phyloP scores from a whole-genome alignment of 2,797 vertebrate genomes.

The Buceros bicornis region DNA sequence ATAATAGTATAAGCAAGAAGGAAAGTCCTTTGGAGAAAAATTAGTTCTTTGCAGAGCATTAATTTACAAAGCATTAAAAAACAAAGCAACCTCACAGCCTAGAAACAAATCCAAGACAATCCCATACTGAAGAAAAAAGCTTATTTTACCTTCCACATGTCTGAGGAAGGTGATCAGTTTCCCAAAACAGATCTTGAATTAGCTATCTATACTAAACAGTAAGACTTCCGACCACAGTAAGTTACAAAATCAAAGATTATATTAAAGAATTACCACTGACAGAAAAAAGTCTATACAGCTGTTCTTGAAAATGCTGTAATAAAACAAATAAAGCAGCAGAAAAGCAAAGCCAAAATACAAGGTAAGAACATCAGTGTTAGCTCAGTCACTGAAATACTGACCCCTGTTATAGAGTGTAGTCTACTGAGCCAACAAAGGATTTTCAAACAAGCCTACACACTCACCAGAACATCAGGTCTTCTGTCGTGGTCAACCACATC shows the following conservation, averaged over 20 bases:
- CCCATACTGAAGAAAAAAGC: neutral
- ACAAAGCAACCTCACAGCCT: neutral
- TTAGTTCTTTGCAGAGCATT: neutral
- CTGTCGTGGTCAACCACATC: slow-evolving; percentile 90
- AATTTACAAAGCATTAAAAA: neutral
- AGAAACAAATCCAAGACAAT: neutral
- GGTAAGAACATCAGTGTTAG: neutral
- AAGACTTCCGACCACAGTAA: neutral
- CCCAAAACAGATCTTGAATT: neutral
- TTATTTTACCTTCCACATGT: neutral
- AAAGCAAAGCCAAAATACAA: neutral
- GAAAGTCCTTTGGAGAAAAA: neutral
- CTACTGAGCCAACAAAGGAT: neutral
- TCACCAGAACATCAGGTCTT: slow-evolving; percentile 85
- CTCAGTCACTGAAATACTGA: neutral
- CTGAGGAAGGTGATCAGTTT: neutral
- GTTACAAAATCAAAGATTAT: neutral
- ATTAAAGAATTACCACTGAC: neutral
- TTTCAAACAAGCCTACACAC: slow-evolving; percentile 66
- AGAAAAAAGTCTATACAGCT: neutral
- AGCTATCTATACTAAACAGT: neutral
- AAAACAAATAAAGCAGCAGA: neutral
- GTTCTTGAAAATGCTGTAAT: neutral
- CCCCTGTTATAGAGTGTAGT: neutral
- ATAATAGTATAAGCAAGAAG: neutral